Percentiles rank a stretch among this genome's conserved stretches.
phyloP scores from a whole-genome alignment of 2,888 invertebrate genomes.

The Eupithecia subumbrata region DNA sequence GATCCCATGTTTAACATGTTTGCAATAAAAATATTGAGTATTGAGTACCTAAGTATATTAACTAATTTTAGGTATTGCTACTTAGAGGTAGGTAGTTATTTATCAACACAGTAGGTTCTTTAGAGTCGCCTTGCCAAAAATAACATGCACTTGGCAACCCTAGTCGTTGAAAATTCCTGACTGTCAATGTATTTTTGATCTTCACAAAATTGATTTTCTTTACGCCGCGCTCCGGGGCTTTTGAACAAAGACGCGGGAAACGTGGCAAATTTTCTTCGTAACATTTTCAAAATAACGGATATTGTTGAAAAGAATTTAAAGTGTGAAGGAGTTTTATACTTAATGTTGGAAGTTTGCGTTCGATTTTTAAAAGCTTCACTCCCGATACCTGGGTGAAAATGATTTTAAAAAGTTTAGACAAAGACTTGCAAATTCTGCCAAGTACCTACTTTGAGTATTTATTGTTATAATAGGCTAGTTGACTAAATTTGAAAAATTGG shows the following conservation, averaged over 20 bases:
- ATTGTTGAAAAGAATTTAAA: slow-evolving; percentile 33
- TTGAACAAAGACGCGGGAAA: slow-evolving; percentile 32
- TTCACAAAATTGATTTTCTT: slow-evolving; percentile 34
- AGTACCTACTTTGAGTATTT: slow-evolving; percentile 34
- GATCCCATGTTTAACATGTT: too few species aligned
- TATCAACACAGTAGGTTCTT: background rate
- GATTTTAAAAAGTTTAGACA: background rate
- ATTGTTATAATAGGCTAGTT: too few species aligned
- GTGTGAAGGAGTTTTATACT: slow-evolving; percentile 32
- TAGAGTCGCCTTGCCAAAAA: background rate
- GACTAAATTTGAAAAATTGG: too few species aligned
- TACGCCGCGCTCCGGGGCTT: slow-evolving; percentile 22
- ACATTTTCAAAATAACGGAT: slow-evolving; percentile 38
- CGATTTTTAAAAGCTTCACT: slow-evolving; percentile 14
- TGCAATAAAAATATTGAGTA: too few species aligned
- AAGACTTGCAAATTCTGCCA: slow-evolving; percentile 5
- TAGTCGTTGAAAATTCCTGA: slow-evolving; percentile 21
- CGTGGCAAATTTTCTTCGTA: slow-evolving; percentile 30
- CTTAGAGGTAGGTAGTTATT: background rate
- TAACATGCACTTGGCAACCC: slow-evolving; percentile 1
- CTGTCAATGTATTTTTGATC: slow-evolving; percentile 40
- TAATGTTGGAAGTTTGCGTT: slow-evolving; percentile 25
- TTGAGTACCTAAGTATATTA: too few species aligned
- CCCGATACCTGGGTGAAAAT: slow-evolving; percentile 4
- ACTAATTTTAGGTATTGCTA: too few species aligned